These are phyloP conservation scores for Sebastes vulpes DNA, from an alignment of 2,797 vertebrate genomes.

Conservation along the genomic window DNA sequence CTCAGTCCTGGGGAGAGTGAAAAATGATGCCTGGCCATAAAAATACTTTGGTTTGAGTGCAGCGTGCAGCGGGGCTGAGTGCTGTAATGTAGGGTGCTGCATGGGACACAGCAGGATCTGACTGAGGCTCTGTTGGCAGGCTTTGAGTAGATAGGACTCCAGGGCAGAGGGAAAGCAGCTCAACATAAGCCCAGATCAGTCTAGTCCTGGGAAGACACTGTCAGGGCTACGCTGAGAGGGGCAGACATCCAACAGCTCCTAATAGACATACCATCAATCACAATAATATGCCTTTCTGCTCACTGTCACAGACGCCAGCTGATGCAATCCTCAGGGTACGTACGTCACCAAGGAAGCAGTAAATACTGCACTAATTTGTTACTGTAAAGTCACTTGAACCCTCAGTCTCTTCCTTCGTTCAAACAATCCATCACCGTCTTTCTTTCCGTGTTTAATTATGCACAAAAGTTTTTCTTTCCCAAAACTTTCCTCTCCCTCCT, in stretches of 20 bases:
- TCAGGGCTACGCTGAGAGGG: slow-evolving; percentile 39
- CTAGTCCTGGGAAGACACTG: slow-evolving; percentile 59
- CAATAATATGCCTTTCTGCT: slow-evolving; percentile 42
- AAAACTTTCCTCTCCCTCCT: not conserved
- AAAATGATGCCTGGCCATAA: slow-evolving; percentile 70
- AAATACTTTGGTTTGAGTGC: slow-evolving; percentile 62
- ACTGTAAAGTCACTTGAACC: slow-evolving; percentile 23
- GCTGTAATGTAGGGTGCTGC: slow-evolving; percentile 54
- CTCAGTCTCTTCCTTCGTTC: slow-evolving; percentile 1
- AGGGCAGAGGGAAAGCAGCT: slow-evolving; percentile 63
- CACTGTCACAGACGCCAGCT: slow-evolving; percentile 30
- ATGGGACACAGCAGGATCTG: slow-evolving; percentile 43
- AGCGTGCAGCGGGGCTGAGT: slow-evolving; percentile 30
- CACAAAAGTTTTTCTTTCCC: not conserved
- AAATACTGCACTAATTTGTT: slow-evolving; percentile 63
- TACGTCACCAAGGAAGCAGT: slow-evolving; percentile 34
- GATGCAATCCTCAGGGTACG: slow-evolving; percentile 26
- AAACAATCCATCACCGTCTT: slow-evolving; percentile 1
- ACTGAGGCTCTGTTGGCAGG: slow-evolving; percentile 52
- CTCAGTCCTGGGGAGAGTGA: slow-evolving; percentile 35
- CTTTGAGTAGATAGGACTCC: slow-evolving; percentile 52
- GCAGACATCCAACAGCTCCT: slow-evolving; percentile 46
- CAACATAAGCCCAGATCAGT: slow-evolving; percentile 75
- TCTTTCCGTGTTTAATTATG: slow-evolving; percentile 5
- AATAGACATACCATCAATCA: slow-evolving; percentile 63